These are phyloP conservation scores for Limosa lapponica DNA, from an alignment of 2,797 vertebrate genomes.

Conservation along the genomic window DNA sequence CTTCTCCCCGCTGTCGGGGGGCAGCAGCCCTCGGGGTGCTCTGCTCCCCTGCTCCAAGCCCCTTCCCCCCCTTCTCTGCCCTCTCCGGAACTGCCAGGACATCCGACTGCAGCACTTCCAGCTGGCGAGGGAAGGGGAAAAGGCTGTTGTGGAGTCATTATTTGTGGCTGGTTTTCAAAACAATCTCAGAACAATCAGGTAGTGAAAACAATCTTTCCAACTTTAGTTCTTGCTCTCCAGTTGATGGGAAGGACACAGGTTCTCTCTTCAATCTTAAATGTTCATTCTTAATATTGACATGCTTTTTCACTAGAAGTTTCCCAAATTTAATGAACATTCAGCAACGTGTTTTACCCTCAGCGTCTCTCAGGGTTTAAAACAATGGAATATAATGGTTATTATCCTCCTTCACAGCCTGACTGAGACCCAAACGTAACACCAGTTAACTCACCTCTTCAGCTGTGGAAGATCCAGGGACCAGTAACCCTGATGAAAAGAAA, in stretches of 20 bases:
- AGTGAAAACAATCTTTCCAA: neutral
- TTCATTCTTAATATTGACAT: neutral
- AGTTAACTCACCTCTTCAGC: neutral
- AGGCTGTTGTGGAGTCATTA: fast-evolving
- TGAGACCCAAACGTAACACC: neutral
- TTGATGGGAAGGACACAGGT: neutral
- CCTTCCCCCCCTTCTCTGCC: neutral
- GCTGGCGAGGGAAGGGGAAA: fast-evolving
- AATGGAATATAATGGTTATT: neutral
- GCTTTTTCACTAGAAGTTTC: neutral
- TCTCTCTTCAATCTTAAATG: neutral
- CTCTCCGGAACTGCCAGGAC: too few species aligned
- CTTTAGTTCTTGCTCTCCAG: neutral
- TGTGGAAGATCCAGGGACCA: neutral
- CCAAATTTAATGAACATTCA: neutral
- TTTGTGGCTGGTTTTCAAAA: neutral
- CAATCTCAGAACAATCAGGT: neutral
- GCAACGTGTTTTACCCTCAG: neutral
- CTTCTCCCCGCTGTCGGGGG: neutral
- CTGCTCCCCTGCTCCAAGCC: neutral
- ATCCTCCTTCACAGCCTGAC: neutral
- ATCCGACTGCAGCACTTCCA: fast-evolving
- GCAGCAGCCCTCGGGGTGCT: neutral
- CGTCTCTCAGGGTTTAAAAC: neutral
- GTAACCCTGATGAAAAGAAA: neutral